phyloP scores from a whole-genome alignment of 2,113 vertebrate genomes.

The Hippocampus guttulatus region DNA sequence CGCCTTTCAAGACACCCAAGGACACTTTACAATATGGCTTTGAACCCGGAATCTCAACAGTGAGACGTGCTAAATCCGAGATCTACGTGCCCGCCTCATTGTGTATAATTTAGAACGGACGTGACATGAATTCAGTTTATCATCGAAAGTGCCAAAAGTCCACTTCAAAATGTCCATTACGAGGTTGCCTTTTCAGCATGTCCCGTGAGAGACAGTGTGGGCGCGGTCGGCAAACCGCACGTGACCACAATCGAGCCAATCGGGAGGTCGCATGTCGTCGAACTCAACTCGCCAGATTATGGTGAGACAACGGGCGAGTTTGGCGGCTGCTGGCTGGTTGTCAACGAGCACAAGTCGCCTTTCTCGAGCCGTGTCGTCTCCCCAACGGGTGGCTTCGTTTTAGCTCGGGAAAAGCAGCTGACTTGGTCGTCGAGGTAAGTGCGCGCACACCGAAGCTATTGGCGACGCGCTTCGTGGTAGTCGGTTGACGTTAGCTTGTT shows the following conservation, averaged over 20 bases:
- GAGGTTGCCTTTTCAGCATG: not conserved
- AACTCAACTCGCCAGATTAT: constrained; percentile 12
- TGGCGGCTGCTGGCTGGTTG: not conserved
- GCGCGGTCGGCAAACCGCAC: not conserved
- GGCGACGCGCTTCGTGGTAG: not conserved
- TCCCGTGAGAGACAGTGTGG: not conserved
- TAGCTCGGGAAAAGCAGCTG: not conserved
- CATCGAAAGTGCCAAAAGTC: not conserved
- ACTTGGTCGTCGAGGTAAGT: not conserved
- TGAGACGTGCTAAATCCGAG: no score
- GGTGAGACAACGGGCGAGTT: constrained; percentile 4
- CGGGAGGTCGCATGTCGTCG: not conserved
- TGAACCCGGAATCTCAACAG: no score
- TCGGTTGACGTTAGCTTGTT: not conserved
- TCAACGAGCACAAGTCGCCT: not conserved
- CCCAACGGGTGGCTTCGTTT: no score
- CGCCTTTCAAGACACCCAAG: no score
- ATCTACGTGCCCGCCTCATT: no score
- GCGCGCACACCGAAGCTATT: not conserved
- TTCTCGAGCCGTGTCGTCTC: not conserved
- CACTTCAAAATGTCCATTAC: not conserved
- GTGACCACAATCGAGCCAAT: not conserved
- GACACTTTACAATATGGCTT: no score
- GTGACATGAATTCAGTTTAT: no score
- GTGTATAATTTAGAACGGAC: no score